Percentiles rank a stretch among this genome's conserved stretches.
Evolutionary conservation across 2,888 invertebrate species (phyloP).

Genomic region (Hedychridium roseum): DNA sequence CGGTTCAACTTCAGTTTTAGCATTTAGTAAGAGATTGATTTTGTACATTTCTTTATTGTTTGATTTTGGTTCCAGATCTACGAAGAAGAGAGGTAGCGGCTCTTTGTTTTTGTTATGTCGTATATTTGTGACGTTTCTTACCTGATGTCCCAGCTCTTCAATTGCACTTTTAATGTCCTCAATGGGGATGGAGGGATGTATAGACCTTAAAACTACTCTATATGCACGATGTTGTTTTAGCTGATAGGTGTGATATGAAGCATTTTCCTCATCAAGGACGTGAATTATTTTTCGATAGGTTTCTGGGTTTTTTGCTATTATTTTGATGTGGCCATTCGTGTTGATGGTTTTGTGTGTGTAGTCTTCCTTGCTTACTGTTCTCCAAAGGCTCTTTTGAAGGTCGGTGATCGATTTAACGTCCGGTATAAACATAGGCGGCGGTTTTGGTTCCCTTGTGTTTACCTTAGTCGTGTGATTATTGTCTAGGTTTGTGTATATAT

Average conservation of each 20-base stretch:
- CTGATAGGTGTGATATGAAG: conserved; percentile 13
- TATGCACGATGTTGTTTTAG: conserved; percentile 14
- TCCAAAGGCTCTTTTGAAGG: conserved; percentile 7
- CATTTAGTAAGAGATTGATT: conserved; percentile 13
- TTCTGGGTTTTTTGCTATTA: conserved; percentile 16
- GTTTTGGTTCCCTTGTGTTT: conserved; percentile 10
- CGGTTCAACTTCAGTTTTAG: conserved; percentile 23
- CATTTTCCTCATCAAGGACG: conserved; percentile 7
- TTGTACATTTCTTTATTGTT: conserved; percentile 30
- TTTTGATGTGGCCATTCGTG: conserved; percentile 13
- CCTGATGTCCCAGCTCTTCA: conserved; percentile 17
- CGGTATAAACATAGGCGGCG: conserved; percentile 17
- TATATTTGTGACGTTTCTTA: conserved; percentile 23
- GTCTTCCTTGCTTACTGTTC: conserved; percentile 8
- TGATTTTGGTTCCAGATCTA: conserved; percentile 23
- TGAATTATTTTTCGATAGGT: conserved; percentile 13
- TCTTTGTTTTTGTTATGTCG: conserved; percentile 18
- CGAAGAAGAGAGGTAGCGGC: conserved; percentile 24
- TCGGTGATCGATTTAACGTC: conserved; percentile 14
- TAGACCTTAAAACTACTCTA: conserved; percentile 12
- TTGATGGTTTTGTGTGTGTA: conserved; percentile 14
- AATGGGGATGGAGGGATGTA: conserved; percentile 1
- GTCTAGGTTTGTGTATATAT: no score
- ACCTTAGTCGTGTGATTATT: no score
- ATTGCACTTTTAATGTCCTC: conserved; percentile 21